Evolutionary conservation across 2,113 vertebrate genomes (phyloP).

Genomic region (Amphilophus citrinellus): DNA sequence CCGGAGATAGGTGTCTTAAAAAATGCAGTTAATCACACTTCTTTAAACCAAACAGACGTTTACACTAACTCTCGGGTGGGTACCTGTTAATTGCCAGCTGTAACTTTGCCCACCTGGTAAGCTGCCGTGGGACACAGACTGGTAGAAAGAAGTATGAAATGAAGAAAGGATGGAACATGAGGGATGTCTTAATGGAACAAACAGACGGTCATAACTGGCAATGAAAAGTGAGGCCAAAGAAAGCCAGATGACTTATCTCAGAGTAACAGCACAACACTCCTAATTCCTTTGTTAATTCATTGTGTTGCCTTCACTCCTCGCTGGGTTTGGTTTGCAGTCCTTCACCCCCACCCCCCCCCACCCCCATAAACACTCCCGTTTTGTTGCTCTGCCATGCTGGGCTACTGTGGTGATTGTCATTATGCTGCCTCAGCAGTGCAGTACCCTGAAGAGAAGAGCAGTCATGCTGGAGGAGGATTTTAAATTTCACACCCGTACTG

Average conservation of each 20-base stretch:
- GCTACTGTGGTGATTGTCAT: slow-evolving; percentile 69
- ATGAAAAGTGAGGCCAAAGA: slow-evolving; percentile 20
- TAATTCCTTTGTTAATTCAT: slow-evolving; percentile 67
- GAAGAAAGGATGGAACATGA: neutral
- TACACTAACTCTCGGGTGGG: slow-evolving; percentile 55
- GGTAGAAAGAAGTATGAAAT: slow-evolving; percentile 9
- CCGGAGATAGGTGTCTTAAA: slow-evolving; percentile 48
- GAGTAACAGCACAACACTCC: slow-evolving; percentile 30
- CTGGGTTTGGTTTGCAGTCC: slow-evolving; percentile 55
- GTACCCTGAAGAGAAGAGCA: slow-evolving; percentile 49
- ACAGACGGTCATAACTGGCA: slow-evolving; percentile 59
- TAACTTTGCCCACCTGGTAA: slow-evolving; percentile 65
- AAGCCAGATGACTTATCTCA: slow-evolving; percentile 70
- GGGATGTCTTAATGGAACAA: slow-evolving; percentile 38
- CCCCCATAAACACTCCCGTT: slow-evolving; percentile 29
- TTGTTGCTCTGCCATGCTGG: slow-evolving; percentile 38
- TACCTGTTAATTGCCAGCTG: slow-evolving; percentile 67
- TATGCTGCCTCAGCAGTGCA: slow-evolving; percentile 68
- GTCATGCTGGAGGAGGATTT: slow-evolving; percentile 44
- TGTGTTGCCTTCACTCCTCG: slow-evolving; percentile 38
- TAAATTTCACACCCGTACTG: slow-evolving; percentile 60
- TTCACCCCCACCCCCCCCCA: slow-evolving; percentile 35
- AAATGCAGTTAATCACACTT: slow-evolving; percentile 56
- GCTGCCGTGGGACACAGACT: slow-evolving; percentile 50
- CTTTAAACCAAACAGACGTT: slow-evolving; percentile 55